phyloP scores from a whole-genome alignment of 2,888 invertebrate genomes.

The Chydorus sphaericus region DNA sequence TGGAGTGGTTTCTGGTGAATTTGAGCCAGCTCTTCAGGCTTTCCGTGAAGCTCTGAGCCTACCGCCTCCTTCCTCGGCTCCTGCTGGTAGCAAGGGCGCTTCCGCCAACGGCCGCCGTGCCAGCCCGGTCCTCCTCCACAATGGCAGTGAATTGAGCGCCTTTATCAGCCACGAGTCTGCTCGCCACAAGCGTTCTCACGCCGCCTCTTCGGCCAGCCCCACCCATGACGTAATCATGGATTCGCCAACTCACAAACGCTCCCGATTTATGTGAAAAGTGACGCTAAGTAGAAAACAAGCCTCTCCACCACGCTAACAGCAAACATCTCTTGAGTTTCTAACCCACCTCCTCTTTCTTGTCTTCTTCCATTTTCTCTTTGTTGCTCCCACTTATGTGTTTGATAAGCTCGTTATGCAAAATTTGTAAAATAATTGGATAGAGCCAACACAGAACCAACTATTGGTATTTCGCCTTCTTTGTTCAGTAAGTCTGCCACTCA shows the following conservation, averaged over 20 bases:
- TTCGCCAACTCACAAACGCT: conserved; percentile 58
- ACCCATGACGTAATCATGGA: conserved; percentile 60
- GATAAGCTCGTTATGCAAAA: too few species aligned
- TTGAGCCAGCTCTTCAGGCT: conserved; percentile 49
- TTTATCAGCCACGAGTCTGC: conserved; percentile 59
- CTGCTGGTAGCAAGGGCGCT: conserved; percentile 15
- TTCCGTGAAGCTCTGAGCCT: conserved; percentile 55
- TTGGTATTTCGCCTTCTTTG: too few species aligned
- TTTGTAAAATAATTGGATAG: too few species aligned
- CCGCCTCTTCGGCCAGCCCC: conserved; percentile 39
- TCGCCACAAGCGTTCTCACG: conserved; percentile 52
- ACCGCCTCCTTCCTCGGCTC: conserved; percentile 27
- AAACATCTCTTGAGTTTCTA: too few species aligned
- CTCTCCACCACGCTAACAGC: too few species aligned
- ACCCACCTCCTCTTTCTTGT: too few species aligned
- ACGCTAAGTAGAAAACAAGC: neutral
- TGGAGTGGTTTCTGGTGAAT: conserved; percentile 11
- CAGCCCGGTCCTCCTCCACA: conserved; percentile 30
- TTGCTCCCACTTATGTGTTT: too few species aligned
- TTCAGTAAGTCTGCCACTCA: too few species aligned
- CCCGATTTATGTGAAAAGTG: conserved; percentile 44
- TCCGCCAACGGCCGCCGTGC: conserved; percentile 26
- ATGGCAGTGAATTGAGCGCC: conserved; percentile 46
- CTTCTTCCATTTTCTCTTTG: too few species aligned
- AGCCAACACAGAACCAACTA: too few species aligned